phyloP scores from a whole-genome alignment of 2,888 invertebrate species.

The Clitarchus hookeri region DNA sequence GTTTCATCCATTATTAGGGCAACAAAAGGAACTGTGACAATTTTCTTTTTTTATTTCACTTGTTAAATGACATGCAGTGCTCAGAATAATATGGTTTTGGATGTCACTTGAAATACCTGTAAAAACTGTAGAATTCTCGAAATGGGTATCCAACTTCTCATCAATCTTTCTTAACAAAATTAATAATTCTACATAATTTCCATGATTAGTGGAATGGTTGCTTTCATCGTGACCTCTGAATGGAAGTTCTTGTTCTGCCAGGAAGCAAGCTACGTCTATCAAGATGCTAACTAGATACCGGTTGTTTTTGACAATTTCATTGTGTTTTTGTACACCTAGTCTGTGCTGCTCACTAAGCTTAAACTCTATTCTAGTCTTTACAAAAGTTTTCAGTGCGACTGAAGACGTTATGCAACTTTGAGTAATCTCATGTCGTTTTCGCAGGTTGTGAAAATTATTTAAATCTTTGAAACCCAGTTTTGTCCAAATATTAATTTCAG shows the following conservation, averaged over 20 bases:
- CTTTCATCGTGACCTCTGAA: slow-evolving; percentile 29
- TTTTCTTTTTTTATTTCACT: slow-evolving; percentile 27
- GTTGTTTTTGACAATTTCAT: slow-evolving; percentile 19
- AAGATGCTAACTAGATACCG: slow-evolving; percentile 28
- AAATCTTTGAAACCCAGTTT: not conserved
- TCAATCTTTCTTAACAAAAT: slow-evolving; percentile 20
- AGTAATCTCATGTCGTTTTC: slow-evolving; percentile 27
- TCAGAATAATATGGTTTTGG: slow-evolving; percentile 32
- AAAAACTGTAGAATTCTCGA: slow-evolving; percentile 19
- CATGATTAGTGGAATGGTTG: not conserved
- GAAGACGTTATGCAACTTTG: slow-evolving; percentile 7
- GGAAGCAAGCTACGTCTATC: slow-evolving; percentile 24
- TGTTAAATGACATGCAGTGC: not conserved
- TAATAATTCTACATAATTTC: slow-evolving; percentile 38
- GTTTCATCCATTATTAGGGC: slow-evolving; percentile 30
- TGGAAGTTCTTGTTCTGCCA: slow-evolving; percentile 24
- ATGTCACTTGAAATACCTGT: slow-evolving; percentile 30
- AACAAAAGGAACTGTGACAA: slow-evolving; percentile 21
- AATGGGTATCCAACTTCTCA: not conserved
- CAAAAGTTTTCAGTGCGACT: slow-evolving; percentile 20
- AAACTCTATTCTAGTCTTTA: slow-evolving; percentile 26
- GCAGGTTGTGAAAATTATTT: slow-evolving; percentile 29
- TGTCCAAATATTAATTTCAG: slow-evolving; percentile 26
- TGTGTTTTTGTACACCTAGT: slow-evolving; percentile 17
- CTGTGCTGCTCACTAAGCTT: slow-evolving; percentile 19